phyloP scores from a whole-genome alignment of 1,140 invertebrate species.

The Aricia agestis region DNA sequence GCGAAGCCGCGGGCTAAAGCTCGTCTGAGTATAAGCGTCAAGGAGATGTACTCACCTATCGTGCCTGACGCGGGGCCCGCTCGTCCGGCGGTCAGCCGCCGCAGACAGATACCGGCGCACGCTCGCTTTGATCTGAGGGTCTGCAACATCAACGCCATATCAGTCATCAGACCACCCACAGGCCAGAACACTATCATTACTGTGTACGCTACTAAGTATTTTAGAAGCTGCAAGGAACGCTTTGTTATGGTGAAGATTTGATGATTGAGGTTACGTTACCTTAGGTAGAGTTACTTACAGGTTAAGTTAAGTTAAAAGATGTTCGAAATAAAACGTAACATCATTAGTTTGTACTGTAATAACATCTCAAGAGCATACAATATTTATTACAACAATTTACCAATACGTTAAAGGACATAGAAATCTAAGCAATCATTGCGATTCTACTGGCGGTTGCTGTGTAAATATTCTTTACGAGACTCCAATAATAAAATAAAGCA shows the following conservation, averaged over 20 bases:
- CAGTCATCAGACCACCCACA: constrained; percentile 22
- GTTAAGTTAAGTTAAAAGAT: no score
- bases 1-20: no score
- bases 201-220: neutral
- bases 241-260: neutral
- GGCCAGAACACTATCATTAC: neutral
- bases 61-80: constrained; percentile 48
- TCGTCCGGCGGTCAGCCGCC: constrained; percentile 61
- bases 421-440: neutral
- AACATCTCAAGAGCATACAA: neutral
- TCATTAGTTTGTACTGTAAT: neutral
- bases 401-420: neutral
- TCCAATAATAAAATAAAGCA: constrained; percentile 13
- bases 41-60: constrained; percentile 55
- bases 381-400: neutral
- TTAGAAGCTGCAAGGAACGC: neutral
- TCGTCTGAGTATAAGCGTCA: no score
- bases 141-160: constrained; percentile 70
- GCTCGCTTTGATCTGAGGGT: constrained; percentile 89
- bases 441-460: neutral
- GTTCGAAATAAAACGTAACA: neutral
- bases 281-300: no score
- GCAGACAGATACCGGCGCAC: constrained; percentile 84
- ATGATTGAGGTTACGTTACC: no score
- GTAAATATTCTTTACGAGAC: constrained; percentile 7